Evolutionary conservation across 2,113 vertebrate species (phyloP).

Genomic region (Eulacestoma nigropectus): DNA sequence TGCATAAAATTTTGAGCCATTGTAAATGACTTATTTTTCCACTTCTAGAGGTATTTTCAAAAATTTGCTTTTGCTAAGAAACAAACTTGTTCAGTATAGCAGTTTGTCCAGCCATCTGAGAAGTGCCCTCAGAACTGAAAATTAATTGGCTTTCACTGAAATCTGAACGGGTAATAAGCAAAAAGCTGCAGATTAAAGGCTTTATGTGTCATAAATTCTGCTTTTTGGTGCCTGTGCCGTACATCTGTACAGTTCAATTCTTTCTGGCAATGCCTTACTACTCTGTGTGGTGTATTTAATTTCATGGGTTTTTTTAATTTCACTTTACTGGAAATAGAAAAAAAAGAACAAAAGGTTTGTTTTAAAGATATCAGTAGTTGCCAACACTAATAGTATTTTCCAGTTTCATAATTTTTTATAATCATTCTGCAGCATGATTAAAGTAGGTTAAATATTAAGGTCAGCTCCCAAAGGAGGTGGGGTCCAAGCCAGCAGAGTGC

Average conservation of each 20-base stretch:
- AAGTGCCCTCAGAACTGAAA: slow-evolving; percentile 1
- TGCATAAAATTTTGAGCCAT: neutral
- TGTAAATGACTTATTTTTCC: slow-evolving; percentile 1
- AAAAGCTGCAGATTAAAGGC: slow-evolving; percentile 19
- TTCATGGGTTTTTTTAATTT: slow-evolving; percentile 37
- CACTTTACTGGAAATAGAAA: slow-evolving; percentile 26
- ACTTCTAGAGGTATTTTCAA: neutral
- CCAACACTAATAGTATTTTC: neutral
- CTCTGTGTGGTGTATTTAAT: neutral
- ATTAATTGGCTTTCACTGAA: slow-evolving; percentile 50
- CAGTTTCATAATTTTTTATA: neutral
- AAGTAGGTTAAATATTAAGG: slow-evolving; percentile 30
- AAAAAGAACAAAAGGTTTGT: neutral
- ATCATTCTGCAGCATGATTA: neutral
- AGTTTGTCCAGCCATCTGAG: neutral
- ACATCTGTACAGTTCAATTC: neutral
- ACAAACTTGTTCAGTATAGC: slow-evolving; percentile 32
- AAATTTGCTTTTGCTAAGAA: neutral
- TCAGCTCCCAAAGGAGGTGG: neutral
- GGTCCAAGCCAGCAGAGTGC: neutral
- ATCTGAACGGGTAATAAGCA: slow-evolving; percentile 8
- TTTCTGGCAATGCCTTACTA: neutral
- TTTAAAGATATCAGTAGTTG: slow-evolving; percentile 15
- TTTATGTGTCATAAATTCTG: neutral
- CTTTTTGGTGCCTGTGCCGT: neutral